Evolutionary conservation across 2,888 invertebrate species (phyloP), one percentile per base, ranked within the genome.

Genomic region (Melangyna quadrimaculata): DNA sequence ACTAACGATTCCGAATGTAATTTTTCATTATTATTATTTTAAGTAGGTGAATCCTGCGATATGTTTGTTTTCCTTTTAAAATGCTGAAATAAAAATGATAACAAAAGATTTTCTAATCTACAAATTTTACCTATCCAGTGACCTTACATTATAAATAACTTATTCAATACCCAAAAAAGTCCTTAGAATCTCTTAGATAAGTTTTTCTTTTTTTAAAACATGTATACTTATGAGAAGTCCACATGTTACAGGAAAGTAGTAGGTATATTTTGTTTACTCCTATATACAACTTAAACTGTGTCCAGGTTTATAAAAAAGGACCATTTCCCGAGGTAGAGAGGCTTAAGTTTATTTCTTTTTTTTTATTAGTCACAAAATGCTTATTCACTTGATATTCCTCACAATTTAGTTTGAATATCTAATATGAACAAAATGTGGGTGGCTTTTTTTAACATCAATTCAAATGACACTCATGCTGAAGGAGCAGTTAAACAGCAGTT

Each of bases 331-430:
- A 32, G 22, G 6, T 55, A 53, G 1, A 9, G 8, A 40, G 32
- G 55, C 45, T 6, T n/a, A n/a, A 29, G 19, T 63, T 51, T 9
- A 1, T 29, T 7, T 29, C 6, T 14, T 73, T 57, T 48, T 72
- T 27, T 22, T 32, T 57, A 12, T 2, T 35, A 6, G 22, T 37
- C 59, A 32, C 59, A 57, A 69, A 73, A 67, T 69, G 59, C 67
- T 53, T 63, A 61, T 74, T 80, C 67, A 67, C 59, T 59, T 32
- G 40, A 59, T 48, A 40, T 72, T 72, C 59, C 59, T 37, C 53
- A 69, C 79, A 80, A 63, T 80, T 74, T 45, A 24, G 69, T 73
- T 80, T 74, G 73, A 73, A 73, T 69, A 73, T 79, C 37, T 22
- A 55, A 55, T 22, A 55, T 57, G 10, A 22, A 22, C 8, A 59